These are phyloP conservation scores for Iphiclides podalirius DNA, from an alignment of 2,888 invertebrate genomes.

Conservation along the genomic window DNA sequence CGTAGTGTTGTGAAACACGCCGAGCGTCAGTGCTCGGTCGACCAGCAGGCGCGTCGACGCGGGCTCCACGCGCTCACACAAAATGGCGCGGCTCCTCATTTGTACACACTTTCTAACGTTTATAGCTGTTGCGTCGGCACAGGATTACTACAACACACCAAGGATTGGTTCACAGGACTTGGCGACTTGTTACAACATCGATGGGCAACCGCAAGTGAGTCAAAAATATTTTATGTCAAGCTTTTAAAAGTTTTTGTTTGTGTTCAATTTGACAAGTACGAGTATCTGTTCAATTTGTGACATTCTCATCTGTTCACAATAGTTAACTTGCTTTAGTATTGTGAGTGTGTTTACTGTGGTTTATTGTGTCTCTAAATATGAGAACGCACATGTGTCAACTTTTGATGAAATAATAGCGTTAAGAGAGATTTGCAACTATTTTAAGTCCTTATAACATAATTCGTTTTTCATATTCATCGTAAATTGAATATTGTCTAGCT, in stretches of 20 bases:
- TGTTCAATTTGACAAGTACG: constrained; percentile 42
- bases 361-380: too few species aligned
- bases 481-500: too few species aligned
- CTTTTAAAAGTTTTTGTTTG: constrained; percentile 41
- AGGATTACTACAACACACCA: constrained; percentile 60
- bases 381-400: too few species aligned
- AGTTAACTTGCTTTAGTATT: constrained; percentile 23
- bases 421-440: too few species aligned
- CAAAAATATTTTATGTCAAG: constrained; percentile 31
- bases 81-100: constrained; percentile 60
- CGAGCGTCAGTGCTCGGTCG: constrained; percentile 65
- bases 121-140: constrained; percentile 45
- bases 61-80: constrained; percentile 52
- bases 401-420: too few species aligned
- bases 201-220: constrained; percentile 68
- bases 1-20: constrained; percentile 64
- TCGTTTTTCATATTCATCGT: too few species aligned
- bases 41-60: constrained; percentile 59
- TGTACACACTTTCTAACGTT: constrained; percentile 51
- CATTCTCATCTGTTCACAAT: constrained; percentile 31
- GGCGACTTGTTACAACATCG: constrained; percentile 64
- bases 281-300: constrained; percentile 22
- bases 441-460: too few species aligned
- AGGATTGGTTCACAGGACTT: constrained; percentile 60
- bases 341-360: too few species aligned